These are phyloP conservation scores for Ammospiza nelsoni DNA, from an alignment of 2,113 vertebrate genomes.

Conservation along the genomic window DNA sequence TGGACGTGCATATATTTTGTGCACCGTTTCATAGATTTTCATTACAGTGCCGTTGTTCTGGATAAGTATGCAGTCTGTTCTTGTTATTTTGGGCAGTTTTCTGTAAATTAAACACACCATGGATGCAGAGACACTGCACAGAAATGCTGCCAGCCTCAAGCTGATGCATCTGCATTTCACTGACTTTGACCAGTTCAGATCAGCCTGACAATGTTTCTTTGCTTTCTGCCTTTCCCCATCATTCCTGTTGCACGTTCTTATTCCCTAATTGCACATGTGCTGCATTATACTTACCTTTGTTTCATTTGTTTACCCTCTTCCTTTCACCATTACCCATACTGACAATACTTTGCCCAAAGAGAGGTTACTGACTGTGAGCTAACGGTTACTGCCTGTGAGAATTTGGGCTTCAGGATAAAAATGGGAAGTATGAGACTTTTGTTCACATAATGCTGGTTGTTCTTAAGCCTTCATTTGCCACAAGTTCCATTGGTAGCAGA, in stretches of 20 bases:
- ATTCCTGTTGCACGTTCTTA: not conserved
- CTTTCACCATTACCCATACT: not conserved
- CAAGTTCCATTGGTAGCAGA: not conserved
- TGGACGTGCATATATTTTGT: not conserved
- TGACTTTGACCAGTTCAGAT: not conserved
- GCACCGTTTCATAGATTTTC: not conserved
- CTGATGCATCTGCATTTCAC: not conserved
- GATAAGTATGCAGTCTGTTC: not conserved
- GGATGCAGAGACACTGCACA: not conserved
- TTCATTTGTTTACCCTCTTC: not conserved
- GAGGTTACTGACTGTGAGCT: not conserved
- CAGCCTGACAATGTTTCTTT: not conserved
- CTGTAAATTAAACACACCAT: not conserved
- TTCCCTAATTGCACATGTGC: not conserved
- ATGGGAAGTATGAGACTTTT: not conserved
- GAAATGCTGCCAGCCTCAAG: not conserved
- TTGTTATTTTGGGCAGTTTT: not conserved
- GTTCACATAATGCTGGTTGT: not conserved
- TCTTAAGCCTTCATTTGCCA: not conserved
- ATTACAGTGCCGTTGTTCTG: not conserved
- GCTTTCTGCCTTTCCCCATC: not conserved
- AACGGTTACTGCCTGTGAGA: not conserved
- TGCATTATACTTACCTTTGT: not conserved
- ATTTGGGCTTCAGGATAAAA: not conserved
- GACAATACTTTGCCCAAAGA: not conserved